Conservation (phyloP, 2,797 vertebrate genomes). For the Anguilla megastoma region DNA sequence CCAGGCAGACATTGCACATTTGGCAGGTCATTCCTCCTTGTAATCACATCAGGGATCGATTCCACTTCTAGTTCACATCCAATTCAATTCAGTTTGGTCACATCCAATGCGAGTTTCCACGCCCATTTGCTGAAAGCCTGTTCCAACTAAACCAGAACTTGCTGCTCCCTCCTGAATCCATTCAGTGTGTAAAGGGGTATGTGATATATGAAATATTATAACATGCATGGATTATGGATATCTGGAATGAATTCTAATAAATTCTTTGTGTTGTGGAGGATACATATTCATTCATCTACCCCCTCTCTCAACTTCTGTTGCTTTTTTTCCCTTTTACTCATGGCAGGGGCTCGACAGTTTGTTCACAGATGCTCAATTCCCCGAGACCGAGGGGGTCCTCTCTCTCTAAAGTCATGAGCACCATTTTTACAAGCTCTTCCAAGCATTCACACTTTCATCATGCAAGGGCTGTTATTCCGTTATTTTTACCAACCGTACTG, state of each 20-base stretch:
- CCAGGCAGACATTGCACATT: not conserved
- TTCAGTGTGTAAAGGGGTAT: not conserved
- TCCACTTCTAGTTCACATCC: conserved; percentile 15
- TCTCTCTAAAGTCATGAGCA: not conserved
- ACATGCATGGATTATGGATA: not conserved
- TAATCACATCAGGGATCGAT: conserved; percentile 23
- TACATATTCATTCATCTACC: not conserved
- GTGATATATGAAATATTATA: not conserved
- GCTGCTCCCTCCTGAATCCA: not conserved
- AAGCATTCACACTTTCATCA: not conserved
- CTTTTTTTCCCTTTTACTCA: not conserved
- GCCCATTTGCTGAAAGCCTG: not conserved
- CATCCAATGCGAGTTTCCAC: not conserved
- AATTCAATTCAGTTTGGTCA: conserved; percentile 3
- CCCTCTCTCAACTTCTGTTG: not conserved
- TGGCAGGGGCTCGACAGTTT: not conserved
- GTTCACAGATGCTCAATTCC: not conserved
- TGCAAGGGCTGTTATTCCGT: not conserved
- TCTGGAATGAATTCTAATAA: not conserved
- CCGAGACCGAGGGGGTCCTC: not conserved
- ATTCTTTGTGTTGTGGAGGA: not conserved
- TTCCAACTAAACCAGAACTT: not conserved
- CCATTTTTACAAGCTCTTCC: not conserved
- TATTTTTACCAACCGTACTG: not conserved
- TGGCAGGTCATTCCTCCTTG: not conserved